phyloP scores from a whole-genome alignment of 2,113 vertebrate genomes.

The Gasterosteus nipponicus region DNA sequence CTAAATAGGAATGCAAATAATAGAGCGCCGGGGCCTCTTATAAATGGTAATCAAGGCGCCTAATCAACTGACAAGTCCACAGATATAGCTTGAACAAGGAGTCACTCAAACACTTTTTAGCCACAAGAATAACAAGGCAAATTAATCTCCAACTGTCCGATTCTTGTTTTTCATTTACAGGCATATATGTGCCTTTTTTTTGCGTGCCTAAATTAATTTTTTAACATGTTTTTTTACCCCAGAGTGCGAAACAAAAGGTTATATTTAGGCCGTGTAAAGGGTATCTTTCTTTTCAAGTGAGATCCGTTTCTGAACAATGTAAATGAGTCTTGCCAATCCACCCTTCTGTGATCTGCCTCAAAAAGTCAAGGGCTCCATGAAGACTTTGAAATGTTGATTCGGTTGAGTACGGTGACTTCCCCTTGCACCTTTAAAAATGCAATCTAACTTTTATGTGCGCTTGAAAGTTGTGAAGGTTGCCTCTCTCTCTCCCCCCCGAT shows the following conservation, averaged over 20 bases:
- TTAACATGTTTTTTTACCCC: conserved; percentile 6
- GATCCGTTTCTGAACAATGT: conserved; percentile 83
- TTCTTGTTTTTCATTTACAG: conserved; percentile 45
- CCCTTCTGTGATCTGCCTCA: conserved; percentile 82
- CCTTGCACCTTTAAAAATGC: conserved; percentile 82
- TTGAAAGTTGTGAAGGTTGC: conserved; percentile 86
- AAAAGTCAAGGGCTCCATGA: conserved; percentile 77
- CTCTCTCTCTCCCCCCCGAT: conserved; percentile 64
- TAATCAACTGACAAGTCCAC: conserved; percentile 99
- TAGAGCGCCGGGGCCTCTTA: conserved; percentile 95
- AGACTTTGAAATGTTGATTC: conserved; percentile 90
- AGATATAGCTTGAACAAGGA: conserved; percentile 89
- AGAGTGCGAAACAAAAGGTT: conserved; percentile 75
- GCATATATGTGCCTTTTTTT: conserved; percentile 68
- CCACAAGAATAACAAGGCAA: conserved; percentile 76
- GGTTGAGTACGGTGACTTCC: conserved; percentile 77
- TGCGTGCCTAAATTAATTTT: conserved; percentile 75
- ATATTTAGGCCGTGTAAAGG: conserved; percentile 66
- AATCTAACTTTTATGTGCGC: conserved; percentile 85
- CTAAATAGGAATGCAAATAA: conserved; percentile 99
- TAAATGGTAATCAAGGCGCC: conserved; percentile 99
- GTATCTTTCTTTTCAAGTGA: conserved; percentile 64
- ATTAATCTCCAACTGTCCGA: conserved; percentile 59
- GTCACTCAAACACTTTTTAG: conserved; percentile 85
- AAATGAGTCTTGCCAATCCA: conserved; percentile 84